phyloP scores from a whole-genome alignment of 2,797 vertebrate genomes.

The Pseudomugil gertrudae region DNA sequence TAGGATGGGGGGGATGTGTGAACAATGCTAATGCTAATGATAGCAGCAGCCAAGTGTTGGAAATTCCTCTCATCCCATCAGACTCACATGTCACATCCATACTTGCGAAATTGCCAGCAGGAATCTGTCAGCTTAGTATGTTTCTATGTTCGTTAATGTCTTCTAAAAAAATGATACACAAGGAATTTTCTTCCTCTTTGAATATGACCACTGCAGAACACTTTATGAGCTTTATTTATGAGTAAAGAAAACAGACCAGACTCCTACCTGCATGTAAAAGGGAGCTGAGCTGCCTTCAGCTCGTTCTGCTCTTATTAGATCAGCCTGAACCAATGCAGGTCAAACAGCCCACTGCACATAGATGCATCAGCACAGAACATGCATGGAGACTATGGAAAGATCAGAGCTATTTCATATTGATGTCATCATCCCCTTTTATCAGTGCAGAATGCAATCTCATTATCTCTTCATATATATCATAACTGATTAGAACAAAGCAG shows the following conservation, averaged over 20 bases:
- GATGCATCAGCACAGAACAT: slow-evolving; percentile 44
- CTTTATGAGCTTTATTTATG: slow-evolving; percentile 13
- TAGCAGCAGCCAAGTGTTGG: slow-evolving; percentile 50
- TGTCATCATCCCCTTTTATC: slow-evolving; percentile 76
- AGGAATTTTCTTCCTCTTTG: slow-evolving; percentile 21
- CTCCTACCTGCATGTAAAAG: slow-evolving; percentile 4
- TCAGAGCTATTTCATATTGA: slow-evolving; percentile 67
- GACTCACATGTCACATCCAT: slow-evolving; percentile 47
- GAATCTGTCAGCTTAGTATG: slow-evolving; percentile 37
- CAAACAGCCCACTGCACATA: slow-evolving; percentile 52
- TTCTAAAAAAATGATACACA: slow-evolving; percentile 23
- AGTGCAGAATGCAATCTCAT: slow-evolving; percentile 62
- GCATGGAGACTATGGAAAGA: slow-evolving; percentile 42
- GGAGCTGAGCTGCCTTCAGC: slow-evolving; percentile 9
- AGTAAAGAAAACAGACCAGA: slow-evolving; percentile 17
- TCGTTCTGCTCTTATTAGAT: slow-evolving; percentile 47
- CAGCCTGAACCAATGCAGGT: slow-evolving; percentile 43
- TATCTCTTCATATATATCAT: slow-evolving; percentile 64
- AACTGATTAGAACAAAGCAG: slow-evolving; percentile 58
- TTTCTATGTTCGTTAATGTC: slow-evolving; percentile 26
- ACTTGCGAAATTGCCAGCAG: slow-evolving; percentile 60
- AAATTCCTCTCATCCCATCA: slow-evolving; percentile 44
- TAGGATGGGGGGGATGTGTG: slow-evolving; percentile 71
- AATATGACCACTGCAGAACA: slow-evolving; percentile 43
- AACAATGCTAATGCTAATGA: slow-evolving; percentile 78